Evolutionary conservation across 2,797 vertebrate genomes (phyloP).

Genomic region (Onychomys arenicola): DNA sequence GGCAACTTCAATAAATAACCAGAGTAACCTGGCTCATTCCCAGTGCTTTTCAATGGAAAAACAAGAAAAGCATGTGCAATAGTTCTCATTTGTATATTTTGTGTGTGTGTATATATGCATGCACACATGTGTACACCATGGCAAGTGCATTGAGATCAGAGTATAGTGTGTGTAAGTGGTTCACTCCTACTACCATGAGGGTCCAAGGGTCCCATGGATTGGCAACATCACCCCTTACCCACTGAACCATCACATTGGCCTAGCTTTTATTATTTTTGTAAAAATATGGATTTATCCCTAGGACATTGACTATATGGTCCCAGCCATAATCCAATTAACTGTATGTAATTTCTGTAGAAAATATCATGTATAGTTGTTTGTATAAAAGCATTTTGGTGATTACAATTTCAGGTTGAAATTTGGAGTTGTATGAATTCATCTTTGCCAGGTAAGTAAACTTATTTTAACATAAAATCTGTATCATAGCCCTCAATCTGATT

Average conservation of each 20-base stretch:
- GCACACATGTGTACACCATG: neutral
- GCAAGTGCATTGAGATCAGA: neutral
- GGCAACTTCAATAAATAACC: neutral
- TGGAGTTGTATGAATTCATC: conserved; percentile 95
- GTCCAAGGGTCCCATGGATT: neutral
- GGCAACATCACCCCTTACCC: neutral
- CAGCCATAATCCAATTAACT: conserved; percentile 41
- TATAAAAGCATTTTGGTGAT: conserved; percentile 74
- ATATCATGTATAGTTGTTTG: conserved; percentile 51
- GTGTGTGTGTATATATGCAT: neutral
- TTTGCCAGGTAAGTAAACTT: conserved; percentile 91
- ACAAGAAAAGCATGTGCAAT: conserved; percentile 6
- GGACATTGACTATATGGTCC: neutral
- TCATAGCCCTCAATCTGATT: neutral
- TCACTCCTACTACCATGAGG: neutral
- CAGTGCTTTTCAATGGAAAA: conserved; percentile 22
- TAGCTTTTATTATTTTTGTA: neutral
- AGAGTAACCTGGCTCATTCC: neutral
- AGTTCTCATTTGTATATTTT: neutral
- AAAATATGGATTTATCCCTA: neutral
- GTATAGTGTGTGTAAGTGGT: neutral
- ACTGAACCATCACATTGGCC: neutral
- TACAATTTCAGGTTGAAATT: conserved; percentile 90
- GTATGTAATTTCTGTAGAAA: conserved; percentile 47
- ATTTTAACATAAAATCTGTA: conserved; percentile 47